Evolutionary conservation across 2,888 invertebrate species (phyloP).

Genomic region (Limnephilus auricula): DNA sequence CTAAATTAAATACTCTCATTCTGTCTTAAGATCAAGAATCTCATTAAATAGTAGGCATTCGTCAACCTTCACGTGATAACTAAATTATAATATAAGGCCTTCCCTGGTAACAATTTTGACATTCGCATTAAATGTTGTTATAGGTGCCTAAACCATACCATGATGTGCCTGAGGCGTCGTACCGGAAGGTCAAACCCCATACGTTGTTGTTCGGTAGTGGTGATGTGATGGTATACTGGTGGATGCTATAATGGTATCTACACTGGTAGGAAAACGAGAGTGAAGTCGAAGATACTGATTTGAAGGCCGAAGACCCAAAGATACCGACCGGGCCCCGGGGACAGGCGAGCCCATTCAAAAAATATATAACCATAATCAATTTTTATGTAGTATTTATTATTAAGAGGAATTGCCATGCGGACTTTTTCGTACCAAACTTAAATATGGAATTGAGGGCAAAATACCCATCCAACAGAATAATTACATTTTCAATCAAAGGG

Average conservation of each 20-base stretch:
- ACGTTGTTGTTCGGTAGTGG: neutral
- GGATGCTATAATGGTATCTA: too few species aligned
- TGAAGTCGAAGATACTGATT: neutral
- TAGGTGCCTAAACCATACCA: neutral
- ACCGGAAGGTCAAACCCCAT: neutral
- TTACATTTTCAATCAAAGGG: too few species aligned
- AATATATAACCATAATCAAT: neutral
- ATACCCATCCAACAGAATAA: too few species aligned
- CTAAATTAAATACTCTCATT: too few species aligned
- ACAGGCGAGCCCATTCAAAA: neutral
- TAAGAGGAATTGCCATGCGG: too few species aligned
- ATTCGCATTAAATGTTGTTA: neutral
- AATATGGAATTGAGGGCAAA: too few species aligned
- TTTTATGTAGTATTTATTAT: neutral
- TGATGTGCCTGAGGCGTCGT: neutral
- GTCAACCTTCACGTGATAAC: neutral
- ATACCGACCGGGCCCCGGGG: constrained; percentile 4
- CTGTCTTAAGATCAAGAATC: neutral
- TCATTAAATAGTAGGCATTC: neutral
- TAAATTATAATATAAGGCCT: neutral
- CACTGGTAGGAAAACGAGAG: constrained; percentile 28
- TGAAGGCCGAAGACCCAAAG: neutral
- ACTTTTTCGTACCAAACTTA: too few species aligned
- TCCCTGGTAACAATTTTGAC: neutral
- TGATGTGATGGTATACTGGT: constrained; percentile 4